Evolutionary conservation across 2,797 vertebrate species (phyloP), one percentile per base, ranked within the genome.

Genomic region (Lepus townsendii): DNA sequence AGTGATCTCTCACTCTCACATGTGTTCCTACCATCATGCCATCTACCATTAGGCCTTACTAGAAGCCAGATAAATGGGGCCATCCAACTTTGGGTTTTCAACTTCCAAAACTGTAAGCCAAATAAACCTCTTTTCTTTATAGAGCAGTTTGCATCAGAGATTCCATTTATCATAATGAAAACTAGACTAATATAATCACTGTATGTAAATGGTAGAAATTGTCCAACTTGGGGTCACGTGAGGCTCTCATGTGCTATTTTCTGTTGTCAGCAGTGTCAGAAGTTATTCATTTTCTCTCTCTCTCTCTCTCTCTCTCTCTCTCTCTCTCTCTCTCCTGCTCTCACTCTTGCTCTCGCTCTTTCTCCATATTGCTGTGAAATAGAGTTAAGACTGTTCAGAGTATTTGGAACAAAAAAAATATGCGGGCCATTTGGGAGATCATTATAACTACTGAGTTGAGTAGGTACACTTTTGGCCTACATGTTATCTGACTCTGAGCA

Each of bases 171-270:
- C 19, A 4, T 57, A 57, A 57, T 57, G 54, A 57, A 57, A 57
- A 57, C 16, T 20, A 57, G 19, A 57, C 54, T 57, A 57, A 57
- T 57, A 17, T 16, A 57, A 57, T 17, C 3, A 3, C 63, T 69
- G 20, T 63, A 72, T 54, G 42, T 47, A 93, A 96, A 93, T 42
- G n/a, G 27, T 65, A 35, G 50, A 66, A 93, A 88, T 35, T 27
- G 16, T 52, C 17, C 72, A 82, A 12, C 9, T 68, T 35, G 14
- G 38, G 22, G 9, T 91, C n/a, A 86, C 22, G 17, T 85, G 35
- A 90, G 65, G 22, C 7, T 77, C n/a, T 72, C 10, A 27, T 30
- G 68, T 87, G 27, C 73, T 90, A 32, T 50, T 88, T 5, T 75
- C 24, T 73, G 42, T 50, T 60, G 11, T 80, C 24, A 82, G 32